Base-by-base conservation (phyloP, 2,113 vertebrate species). In the Butastur rufipennis region DNA sequence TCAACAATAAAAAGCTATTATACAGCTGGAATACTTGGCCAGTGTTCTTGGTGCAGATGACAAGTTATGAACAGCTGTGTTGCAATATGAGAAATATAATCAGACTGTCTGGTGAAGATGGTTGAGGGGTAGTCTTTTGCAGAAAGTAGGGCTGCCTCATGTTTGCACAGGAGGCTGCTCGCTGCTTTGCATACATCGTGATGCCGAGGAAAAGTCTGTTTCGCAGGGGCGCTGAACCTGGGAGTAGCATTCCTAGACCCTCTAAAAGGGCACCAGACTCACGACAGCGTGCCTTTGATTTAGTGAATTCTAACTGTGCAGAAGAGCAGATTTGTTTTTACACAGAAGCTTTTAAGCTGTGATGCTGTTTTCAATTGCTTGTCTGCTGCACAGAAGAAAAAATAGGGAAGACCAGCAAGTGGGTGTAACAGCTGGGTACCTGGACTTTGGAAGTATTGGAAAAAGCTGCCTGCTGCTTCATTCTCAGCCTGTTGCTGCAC, bases 391-490 rank as follows among this genome's bases (percentile, higher is more conserved):
- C 29, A 25, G 91, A 65, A 85, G 32, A 42, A 91, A 93, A 94
- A 72, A 26, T 2, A 95, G 85, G 81, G 88, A 94, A 96, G 85
- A 92, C 85, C 79, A 83, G 88, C 74, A 79, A 93, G 95, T 94
- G 96, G 94, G 96, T 53, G 74, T 88, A 96, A 96, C 96, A 97
- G 96, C 96, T 97, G 96, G 91, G 93, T 97, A 97, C 95, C 96
- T 97, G 96, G 91, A 52, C 91, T 96, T 90, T 63, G 81, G 68
- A 97, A 97, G 87, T 70, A 81, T 67, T 92, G 70, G 70, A 73
- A 82, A 89, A 91, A 91, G 32, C 81, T 94, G 87, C 87, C 90
- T 95, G 95, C 89, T 97, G 89, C 81, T 96, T 94, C 91, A 26
- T 94, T 96, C 94, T 93, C 90, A 12, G 71, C 85, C 86, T 95